These are phyloP conservation scores for Chaitophorus viminalis DNA, from an alignment of 2,888 invertebrate species.

Conservation along the genomic window DNA sequence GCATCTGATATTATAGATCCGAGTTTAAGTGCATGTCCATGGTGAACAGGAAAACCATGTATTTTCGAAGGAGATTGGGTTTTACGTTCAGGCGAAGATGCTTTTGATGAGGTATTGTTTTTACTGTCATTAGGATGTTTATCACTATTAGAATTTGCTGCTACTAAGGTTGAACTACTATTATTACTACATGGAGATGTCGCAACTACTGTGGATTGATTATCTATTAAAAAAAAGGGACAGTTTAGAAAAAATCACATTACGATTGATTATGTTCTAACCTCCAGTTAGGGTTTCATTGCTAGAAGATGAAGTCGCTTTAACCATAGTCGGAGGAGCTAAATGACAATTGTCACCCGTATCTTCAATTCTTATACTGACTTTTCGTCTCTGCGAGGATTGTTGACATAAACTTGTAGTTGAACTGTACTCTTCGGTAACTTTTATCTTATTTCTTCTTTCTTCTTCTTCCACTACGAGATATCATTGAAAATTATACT, in stretches of 20 bases:
- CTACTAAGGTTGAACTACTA: constrained; percentile 77
- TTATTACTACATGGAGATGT: constrained; percentile 80
- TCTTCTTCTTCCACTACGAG: constrained; percentile 70
- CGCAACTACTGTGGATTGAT: constrained; percentile 65
- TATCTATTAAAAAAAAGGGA: constrained; percentile 28
- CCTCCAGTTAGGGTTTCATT: constrained; percentile 80
- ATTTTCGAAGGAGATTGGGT: constrained; percentile 46
- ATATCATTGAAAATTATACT: not conserved
- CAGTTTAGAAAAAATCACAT: not conserved
- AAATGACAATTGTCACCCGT: constrained; percentile 71
- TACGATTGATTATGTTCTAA: not conserved
- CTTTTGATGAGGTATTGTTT: constrained; percentile 10
- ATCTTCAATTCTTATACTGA: constrained; percentile 71
- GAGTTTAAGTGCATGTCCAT: constrained; percentile 53
- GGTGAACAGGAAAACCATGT: constrained; percentile 50
- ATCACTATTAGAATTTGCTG: constrained; percentile 66
- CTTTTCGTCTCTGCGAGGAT: constrained; percentile 67
- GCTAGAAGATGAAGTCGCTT: constrained; percentile 78
- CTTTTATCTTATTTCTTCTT: constrained; percentile 67
- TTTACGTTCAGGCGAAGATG: constrained; percentile 50
- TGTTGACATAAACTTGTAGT: constrained; percentile 64
- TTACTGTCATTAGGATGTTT: constrained; percentile 66
- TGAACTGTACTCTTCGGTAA: constrained; percentile 66
- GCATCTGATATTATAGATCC: constrained; percentile 56
- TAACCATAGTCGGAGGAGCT: constrained; percentile 71